phyloP scores from a whole-genome alignment of 2,797 vertebrate genomes.

The Dermochelys coriacea region DNA sequence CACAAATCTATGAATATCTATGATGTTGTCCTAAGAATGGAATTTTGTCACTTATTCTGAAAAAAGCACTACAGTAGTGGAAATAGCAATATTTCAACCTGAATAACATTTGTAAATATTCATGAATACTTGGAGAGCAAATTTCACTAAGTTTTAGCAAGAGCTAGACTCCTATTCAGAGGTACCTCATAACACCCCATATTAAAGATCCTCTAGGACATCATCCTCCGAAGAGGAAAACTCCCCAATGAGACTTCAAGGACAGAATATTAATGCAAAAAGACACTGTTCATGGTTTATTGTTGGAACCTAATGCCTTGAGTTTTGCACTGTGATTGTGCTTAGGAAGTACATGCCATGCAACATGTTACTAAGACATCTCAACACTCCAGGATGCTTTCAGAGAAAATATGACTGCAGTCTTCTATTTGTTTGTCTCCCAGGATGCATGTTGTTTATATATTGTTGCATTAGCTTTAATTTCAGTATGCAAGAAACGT shows the following conservation, averaged over 20 bases:
- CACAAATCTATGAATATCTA: neutral
- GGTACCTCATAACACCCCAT: neutral
- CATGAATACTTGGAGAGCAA: neutral
- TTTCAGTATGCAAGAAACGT: neutral
- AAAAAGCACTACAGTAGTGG: neutral
- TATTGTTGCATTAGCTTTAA: neutral
- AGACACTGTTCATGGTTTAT: neutral
- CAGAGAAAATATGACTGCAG: neutral
- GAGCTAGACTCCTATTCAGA: neutral
- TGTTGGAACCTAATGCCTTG: neutral
- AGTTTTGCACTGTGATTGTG: neutral
- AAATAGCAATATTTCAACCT: neutral
- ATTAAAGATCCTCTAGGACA: neutral
- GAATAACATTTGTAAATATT: neutral
- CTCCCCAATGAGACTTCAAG: neutral
- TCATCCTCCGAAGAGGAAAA: neutral
- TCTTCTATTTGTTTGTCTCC: neutral
- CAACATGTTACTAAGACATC: neutral
- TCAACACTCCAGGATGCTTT: neutral
- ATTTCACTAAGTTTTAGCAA: neutral
- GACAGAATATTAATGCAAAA: neutral
- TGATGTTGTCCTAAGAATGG: neutral
- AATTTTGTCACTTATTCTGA: neutral
- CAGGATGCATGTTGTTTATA: neutral
- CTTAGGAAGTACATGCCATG: neutral